Evolutionary conservation across 2,797 vertebrate species (phyloP), one percentile per base, ranked within the genome.

Genomic region (Gymnoscopelus braueri): DNA sequence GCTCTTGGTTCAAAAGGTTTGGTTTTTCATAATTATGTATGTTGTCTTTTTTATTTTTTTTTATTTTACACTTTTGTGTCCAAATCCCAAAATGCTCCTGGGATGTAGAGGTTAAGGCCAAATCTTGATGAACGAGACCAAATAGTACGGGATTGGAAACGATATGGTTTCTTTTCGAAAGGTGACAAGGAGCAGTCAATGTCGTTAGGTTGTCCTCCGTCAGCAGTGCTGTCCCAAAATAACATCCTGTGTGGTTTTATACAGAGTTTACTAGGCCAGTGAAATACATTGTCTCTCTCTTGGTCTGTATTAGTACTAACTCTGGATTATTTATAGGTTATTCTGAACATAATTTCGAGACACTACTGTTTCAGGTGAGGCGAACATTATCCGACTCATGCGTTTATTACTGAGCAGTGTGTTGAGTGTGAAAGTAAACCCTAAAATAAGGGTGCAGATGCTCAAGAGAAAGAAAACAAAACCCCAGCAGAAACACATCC

Each of bases 361-460:
- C 61, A 53, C 3, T 56, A 57, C 55, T 58, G 29, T 72, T 63
- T 71, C 39, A 44, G 54, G 77, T 14, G 56, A 68, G 67, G 71
- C 86, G 71, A 87, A 86, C 81, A 67, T 81, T 15, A 70, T 81
- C 78, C 61, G 4, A 51, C 64, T 69, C 59, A 48, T 75, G n/a
- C 13, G 49, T 74, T 78, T 65, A 63, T 67, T 57, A 58, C 56
- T 3, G 39, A 14, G 1, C 15, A 76, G 65, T 64, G 50, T 50
- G 60, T 72, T 35, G 51, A 63, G 50, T n/a, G 35, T 29, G 14
- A 63, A 48, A 64, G 29, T n/a, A n/a, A n/a, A n/a, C n/a, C n/a
- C 65, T 60, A 71, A 11, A 26, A 58, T 26, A 54, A 60, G 63
- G 19, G 19, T n/a, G 35, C 35, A 69, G 51, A 29, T 12, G 26